Conservation (phyloP, 2,113 vertebrate genomes). For the Alaudala cheleensis region DNA sequence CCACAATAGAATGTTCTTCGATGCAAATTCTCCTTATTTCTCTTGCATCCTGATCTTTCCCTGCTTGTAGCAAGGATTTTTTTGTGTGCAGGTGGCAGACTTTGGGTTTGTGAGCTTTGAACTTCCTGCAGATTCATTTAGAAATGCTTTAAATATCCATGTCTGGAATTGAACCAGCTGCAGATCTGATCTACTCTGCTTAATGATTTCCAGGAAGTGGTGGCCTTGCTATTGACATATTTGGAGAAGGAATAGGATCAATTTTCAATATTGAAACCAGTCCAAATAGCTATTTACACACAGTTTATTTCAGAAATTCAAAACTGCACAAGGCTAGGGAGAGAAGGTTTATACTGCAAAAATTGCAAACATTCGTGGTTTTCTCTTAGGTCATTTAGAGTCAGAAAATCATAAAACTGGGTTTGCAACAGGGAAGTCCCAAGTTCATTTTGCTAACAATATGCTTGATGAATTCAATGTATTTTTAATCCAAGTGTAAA, state of each 20-base stretch:
- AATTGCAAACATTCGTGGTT: slow-evolving; percentile 29
- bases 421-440: slow-evolving; percentile 51
- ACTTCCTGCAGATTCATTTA: background rate
- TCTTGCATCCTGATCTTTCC: slow-evolving; percentile 3
- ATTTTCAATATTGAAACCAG: slow-evolving; percentile 32
- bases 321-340: background rate
- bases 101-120: background rate
- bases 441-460: slow-evolving; percentile 60
- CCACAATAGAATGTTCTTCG: slow-evolving; percentile 65
- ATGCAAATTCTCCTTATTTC: slow-evolving; percentile 38
- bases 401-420: slow-evolving; percentile 50
- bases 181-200: background rate
- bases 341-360: background rate
- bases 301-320: slow-evolving; percentile 27
- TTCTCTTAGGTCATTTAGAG: slow-evolving; percentile 49
- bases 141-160: slow-evolving; percentile 1
- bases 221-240: slow-evolving; percentile 33
- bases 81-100: background rate
- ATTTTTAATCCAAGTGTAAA: slow-evolving; percentile 68
- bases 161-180: background rate
- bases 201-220: slow-evolving; percentile 49
- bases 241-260: slow-evolving; percentile 39
- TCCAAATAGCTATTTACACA: background rate
- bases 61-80: background rate
- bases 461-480: slow-evolving; percentile 59